Evolutionary conservation across 92 coral and sea anemone genomes (phyloP).

Genomic region (Porites rus): DNA sequence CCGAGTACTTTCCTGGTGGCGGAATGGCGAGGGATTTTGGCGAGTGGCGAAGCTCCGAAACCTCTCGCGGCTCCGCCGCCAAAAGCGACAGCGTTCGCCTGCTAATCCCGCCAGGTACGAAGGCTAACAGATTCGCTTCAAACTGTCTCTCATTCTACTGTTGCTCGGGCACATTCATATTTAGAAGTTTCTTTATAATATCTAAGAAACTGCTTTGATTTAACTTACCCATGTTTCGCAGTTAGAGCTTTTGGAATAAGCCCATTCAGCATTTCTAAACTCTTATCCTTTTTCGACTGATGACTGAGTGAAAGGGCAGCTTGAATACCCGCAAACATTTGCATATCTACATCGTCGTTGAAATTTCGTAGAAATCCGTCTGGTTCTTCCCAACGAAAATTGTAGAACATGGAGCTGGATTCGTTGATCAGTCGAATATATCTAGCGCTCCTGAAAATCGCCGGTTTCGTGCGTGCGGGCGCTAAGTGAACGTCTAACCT

Average conservation of each 20-base stretch:
- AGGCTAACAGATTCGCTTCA: too few relatives aligned
- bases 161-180: too few relatives aligned
- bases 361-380: constrained; percentile 38
- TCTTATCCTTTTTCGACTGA: constrained; percentile 24
- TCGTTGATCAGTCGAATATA: constrained; percentile 44
- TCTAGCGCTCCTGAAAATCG: constrained; percentile 38
- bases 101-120: too few relatives aligned
- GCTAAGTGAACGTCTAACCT: constrained; percentile 18
- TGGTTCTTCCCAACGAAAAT: constrained; percentile 47
- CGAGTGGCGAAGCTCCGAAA: too few relatives aligned
- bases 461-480: constrained; percentile 43
- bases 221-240: constrained; percentile 34
- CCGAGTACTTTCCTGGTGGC: too few relatives aligned
- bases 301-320: constrained; percentile 34
- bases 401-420: constrained; percentile 16
- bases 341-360: constrained; percentile 28
- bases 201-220: too few relatives aligned
- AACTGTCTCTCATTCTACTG: too few relatives aligned
- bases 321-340: constrained; percentile 49
- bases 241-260: constrained; percentile 21
- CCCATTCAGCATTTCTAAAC: constrained; percentile 7
- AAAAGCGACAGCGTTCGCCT: too few relatives aligned
- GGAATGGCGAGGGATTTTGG: too few relatives aligned
- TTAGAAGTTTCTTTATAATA: too few relatives aligned
- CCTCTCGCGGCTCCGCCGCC: too few relatives aligned